Evolutionary conservation across 2,113 vertebrate species (phyloP).

Genomic region (Apistogramma diplotaenia): DNA sequence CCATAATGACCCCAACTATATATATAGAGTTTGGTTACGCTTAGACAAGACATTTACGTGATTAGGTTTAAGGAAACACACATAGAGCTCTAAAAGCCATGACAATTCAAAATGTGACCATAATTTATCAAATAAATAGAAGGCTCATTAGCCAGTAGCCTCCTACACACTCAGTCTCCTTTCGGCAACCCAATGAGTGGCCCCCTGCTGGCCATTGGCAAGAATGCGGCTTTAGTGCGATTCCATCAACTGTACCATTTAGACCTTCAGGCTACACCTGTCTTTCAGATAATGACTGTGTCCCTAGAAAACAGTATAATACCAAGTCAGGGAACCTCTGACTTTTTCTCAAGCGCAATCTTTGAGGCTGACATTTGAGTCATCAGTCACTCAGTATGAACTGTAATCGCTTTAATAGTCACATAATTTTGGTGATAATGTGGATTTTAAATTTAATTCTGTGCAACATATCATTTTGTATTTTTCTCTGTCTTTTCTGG

Average conservation of each 20-base stretch:
- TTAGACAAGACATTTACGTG: neutral
- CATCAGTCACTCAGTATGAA: neutral
- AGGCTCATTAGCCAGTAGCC: neutral
- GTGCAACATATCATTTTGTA: neutral
- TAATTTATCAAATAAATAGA: neutral
- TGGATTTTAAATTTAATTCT: neutral
- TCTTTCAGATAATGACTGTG: neutral
- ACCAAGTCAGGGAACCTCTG: neutral
- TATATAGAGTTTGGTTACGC: neutral
- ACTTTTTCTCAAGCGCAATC: neutral
- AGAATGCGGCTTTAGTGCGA: neutral
- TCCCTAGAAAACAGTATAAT: neutral
- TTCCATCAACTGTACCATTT: neutral
- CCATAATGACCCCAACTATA: too few species aligned
- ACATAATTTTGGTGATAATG: neutral
- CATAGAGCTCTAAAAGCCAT: neutral
- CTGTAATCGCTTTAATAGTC: neutral
- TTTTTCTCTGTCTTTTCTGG: neutral
- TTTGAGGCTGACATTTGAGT: neutral
- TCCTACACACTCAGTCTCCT: neutral
- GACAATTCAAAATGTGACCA: neutral
- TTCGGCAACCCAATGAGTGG: neutral
- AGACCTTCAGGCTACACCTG: neutral
- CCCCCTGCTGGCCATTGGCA: neutral
- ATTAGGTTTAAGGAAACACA: neutral